Conservation (phyloP, 2,113 vertebrate species). For the Oceanites oceanicus region DNA sequence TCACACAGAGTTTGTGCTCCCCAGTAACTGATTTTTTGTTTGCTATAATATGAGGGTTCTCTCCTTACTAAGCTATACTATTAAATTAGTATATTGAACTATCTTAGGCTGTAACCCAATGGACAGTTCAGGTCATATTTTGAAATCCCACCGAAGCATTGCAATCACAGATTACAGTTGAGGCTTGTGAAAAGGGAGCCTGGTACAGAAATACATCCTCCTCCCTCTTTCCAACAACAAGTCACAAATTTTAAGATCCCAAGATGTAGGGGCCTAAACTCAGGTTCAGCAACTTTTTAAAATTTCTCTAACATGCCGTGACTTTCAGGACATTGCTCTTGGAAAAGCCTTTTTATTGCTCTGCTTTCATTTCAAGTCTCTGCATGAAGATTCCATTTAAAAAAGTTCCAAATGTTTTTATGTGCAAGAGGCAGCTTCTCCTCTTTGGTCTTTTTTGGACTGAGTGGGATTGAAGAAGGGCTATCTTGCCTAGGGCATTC, state of each 20-base stretch:
- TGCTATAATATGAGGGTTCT: background rate
- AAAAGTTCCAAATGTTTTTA: slow-evolving; percentile 7
- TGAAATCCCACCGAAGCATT: background rate
- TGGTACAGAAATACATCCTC: background rate
- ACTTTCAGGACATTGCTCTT: slow-evolving; percentile 29
- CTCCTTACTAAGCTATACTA: background rate
- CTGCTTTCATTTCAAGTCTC: slow-evolving; percentile 12
- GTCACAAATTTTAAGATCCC: background rate
- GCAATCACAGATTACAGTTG: background rate
- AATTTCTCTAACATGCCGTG: background rate
- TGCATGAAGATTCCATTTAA: slow-evolving; percentile 47
- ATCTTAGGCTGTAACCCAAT: background rate
- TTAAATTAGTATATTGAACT: background rate
- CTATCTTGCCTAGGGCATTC: slow-evolving; percentile 24
- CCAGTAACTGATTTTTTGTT: background rate
- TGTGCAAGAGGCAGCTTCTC: slow-evolving; percentile 32
- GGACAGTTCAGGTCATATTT: background rate
- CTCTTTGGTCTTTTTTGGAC: background rate
- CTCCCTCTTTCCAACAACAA: background rate
- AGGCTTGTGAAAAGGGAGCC: background rate
- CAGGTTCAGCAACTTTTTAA: background rate
- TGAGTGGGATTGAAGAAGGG: background rate
- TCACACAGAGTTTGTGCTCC: background rate
- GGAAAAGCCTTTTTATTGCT: slow-evolving; percentile 27
- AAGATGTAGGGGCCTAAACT: background rate